Evolutionary conservation across 2,888 invertebrate species (phyloP), one percentile per base, ranked within the genome.

Genomic region (Papilio gigon): DNA sequence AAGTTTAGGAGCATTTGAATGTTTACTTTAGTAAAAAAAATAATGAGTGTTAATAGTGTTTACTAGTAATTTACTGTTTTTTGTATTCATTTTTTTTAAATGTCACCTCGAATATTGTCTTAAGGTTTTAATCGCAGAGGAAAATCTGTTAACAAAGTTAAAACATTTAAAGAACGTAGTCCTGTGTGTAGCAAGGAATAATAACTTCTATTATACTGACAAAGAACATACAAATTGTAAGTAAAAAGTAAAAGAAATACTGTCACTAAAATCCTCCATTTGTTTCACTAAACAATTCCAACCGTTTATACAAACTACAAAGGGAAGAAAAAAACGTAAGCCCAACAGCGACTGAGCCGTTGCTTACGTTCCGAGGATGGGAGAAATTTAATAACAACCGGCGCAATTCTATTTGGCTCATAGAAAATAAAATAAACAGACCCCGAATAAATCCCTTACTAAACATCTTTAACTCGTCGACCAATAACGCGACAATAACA

Each of bases 401-500:
- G 59, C 50, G 59, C 64, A 59, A 50, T 68, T 59, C 60, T 33
- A 61, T 56, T 64, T 67, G 22, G 53, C 5, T 33, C 14, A 35
- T 30, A 47, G 37, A 65, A 69, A 71, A 72, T 61, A 65, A 71
- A 71, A 72, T 65, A 65, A 71, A 68, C 68, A 71, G 68, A 71
- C 66, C 63, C 63, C 69, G 56, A 65, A 68, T 70, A 72, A 71
- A 72, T 68, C 66, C 70, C 66, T 64, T 44, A 50, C 65, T 71
- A 71, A 71, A 70, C 65, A 70, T 68, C 66, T 59, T 60, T 64
- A 67, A 73, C 76, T 74, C 73, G 78, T 74, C 71, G 74, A 77
- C 76, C 76, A 78, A 78, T 79, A 80, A 78, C 77, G 74, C 72
- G 70, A 76, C 76, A 77, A 83, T 80, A 79, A 77, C 75, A 77